phyloP scores from a whole-genome alignment of 2,113 vertebrate genomes.

The Neotoma lepida region DNA sequence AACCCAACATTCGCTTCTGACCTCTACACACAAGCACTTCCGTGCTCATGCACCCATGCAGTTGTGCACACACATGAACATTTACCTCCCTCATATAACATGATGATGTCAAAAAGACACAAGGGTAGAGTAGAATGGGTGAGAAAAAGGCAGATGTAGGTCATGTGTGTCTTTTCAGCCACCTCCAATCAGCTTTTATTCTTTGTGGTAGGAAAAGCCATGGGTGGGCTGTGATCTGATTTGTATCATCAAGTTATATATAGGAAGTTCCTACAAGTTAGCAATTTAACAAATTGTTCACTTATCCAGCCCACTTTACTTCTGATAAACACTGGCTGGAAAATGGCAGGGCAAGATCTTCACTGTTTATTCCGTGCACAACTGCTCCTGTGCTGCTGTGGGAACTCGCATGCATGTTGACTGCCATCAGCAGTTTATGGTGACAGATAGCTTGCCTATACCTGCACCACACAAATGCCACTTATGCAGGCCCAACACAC shows the following conservation, averaged over 20 bases:
- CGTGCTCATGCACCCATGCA: background rate
- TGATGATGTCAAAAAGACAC: background rate
- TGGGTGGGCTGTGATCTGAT: background rate
- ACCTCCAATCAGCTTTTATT: background rate
- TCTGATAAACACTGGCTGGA: constrained; percentile 25
- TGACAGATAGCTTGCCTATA: background rate
- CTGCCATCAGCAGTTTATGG: background rate
- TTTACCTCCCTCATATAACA: no score
- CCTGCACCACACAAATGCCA: background rate
- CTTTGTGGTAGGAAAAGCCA: background rate
- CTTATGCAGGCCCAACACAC: background rate
- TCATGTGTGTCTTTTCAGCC: background rate
- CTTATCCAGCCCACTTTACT: constrained; percentile 49
- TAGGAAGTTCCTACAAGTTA: constrained; percentile 44
- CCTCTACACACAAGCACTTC: background rate
- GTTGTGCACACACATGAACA: background rate
- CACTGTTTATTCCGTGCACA: constrained; percentile 12
- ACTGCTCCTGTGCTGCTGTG: background rate
- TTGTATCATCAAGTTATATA: constrained; percentile 47
- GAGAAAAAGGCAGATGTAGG: background rate
- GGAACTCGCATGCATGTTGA: background rate
- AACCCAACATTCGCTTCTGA: background rate
- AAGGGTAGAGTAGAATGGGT: background rate
- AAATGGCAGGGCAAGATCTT: background rate
- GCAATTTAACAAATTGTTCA: background rate